A percentile compares a stretch with the other conserved stretches of the same genome.
Conservation (phyloP, 2,797 vertebrate genomes). For the Novumbra hubbsi region DNA sequence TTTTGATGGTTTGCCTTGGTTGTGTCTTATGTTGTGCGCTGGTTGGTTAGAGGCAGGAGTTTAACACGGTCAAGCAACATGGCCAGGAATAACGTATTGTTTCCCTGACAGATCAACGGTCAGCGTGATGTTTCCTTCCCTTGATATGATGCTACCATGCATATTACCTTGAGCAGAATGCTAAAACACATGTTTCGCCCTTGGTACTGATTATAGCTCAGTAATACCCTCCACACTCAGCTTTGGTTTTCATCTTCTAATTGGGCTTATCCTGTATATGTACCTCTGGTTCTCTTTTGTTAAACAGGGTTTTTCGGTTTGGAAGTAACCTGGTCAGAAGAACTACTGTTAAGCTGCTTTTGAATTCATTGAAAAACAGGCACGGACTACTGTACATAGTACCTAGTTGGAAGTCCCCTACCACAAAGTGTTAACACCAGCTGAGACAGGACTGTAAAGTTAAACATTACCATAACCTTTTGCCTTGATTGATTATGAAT, state of each 20-base stretch:
- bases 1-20: constrained; percentile 58
- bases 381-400: background rate
- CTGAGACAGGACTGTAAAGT: constrained; percentile 2
- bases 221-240: constrained; percentile 57
- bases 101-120: background rate
- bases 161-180: background rate
- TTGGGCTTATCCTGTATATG: constrained; percentile 72
- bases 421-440: background rate
- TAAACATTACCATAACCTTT: constrained; percentile 56
- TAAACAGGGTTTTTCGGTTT: background rate
- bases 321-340: background rate
- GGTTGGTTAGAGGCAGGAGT: constrained; percentile 37
- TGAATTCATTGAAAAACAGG: no score
- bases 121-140: background rate
- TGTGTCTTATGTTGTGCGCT: constrained; percentile 56
- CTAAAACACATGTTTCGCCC: background rate
- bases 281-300: constrained; percentile 23
- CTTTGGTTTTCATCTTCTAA: constrained; percentile 73
- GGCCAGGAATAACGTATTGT: background rate
- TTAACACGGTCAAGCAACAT: background rate
- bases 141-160: background rate
- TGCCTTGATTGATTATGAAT: constrained; percentile 80
- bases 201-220: background rate
- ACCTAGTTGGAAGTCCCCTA: background rate
- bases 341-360: background rate